Evolutionary conservation across 1,140 invertebrate species (phyloP), one percentile per base, ranked within the genome.

Genomic region (Leptinotarsa lineolata): DNA sequence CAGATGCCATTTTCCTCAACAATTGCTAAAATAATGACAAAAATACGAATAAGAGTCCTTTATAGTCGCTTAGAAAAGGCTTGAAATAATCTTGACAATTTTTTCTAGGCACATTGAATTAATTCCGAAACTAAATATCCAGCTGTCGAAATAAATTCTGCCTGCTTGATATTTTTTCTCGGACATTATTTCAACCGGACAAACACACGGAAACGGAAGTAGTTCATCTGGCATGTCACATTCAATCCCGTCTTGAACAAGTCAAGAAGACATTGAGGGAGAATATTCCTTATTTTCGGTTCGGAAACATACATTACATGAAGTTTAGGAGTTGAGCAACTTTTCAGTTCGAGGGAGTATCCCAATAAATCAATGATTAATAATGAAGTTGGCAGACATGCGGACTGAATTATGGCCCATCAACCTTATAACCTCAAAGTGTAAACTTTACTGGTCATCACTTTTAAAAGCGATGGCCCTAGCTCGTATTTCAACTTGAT

Each of bases 361-460:
- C 45, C n/a, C 68, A 2, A 59, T 69, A 69, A 69, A 69, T 69
- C 68, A 59, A 59, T 69, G 68, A 69, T 69, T 69, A 69, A 69
- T 69, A 69, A 69, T 69, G 45, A 69, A 69, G 68, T 69, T 69
- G 68, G 68, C 48, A 69, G 46, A 69, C 68, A 59, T 69, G 68
- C 18, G 46, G 46, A 11, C 16, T 69, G 68, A 69, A 69, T 69
- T 69, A 69, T 69, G 48, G 68, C 68, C 39, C 68, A 69, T 69
- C 68, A 69, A 69, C 68, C 68, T 60, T 39, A 30, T 69, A 69
- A 69, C 68, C 68, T 22, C 68, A 60, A 69, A 69, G 68, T 69
- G 68, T 69, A 59, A 69, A 69, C 68, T 69, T 69, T 69, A 69
- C 46, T 69, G 68, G 68, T 69, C 68, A 69, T 69, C 68, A 69